Percentiles rank a stretch among this genome's conserved stretches.
Conservation (phyloP, 2,113 vertebrate genomes). For the Paralichthys olivaceus region DNA sequence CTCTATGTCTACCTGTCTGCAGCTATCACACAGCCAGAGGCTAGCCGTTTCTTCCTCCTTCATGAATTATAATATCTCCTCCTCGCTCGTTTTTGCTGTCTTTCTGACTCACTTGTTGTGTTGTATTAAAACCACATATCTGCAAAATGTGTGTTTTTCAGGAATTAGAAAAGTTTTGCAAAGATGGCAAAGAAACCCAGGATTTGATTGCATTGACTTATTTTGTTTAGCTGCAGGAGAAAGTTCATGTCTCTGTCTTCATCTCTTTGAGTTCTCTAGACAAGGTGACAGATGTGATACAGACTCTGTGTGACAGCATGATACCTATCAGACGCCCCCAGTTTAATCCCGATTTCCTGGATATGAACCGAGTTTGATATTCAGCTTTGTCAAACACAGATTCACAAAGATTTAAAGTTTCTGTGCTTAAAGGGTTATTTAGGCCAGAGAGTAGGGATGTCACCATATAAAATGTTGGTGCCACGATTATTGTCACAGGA, state of each 20-base stretch:
- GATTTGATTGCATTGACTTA: neutral
- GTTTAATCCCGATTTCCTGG: conserved; percentile 21
- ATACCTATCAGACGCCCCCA: conserved; percentile 10
- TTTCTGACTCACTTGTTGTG: conserved; percentile 40
- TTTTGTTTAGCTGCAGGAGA: neutral
- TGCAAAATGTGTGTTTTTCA: conserved; percentile 16
- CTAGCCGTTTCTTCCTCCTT: conserved; percentile 66
- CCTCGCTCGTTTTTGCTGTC: conserved; percentile 36
- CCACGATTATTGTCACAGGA: too few species aligned
- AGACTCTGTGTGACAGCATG: neutral
- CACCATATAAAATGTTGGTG: too few species aligned
- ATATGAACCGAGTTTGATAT: conserved; percentile 41
- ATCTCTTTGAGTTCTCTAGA: neutral
- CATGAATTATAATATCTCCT: conserved; percentile 62
- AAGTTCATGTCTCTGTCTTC: neutral
- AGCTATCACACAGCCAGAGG: conserved; percentile 76
- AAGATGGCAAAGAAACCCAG: neutral
- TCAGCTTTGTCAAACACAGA: conserved; percentile 28
- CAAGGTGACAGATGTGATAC: conserved; percentile 5
- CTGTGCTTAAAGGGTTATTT: conserved; percentile 37
- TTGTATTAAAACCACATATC: conserved; percentile 25
- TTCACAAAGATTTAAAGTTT: conserved; percentile 42
- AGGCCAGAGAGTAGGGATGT: neutral
- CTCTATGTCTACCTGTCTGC: conserved; percentile 75
- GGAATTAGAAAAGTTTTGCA: conserved; percentile 35